phyloP scores from a whole-genome alignment of 2,797 vertebrate species.

The Gastrophryne carolinensis region DNA sequence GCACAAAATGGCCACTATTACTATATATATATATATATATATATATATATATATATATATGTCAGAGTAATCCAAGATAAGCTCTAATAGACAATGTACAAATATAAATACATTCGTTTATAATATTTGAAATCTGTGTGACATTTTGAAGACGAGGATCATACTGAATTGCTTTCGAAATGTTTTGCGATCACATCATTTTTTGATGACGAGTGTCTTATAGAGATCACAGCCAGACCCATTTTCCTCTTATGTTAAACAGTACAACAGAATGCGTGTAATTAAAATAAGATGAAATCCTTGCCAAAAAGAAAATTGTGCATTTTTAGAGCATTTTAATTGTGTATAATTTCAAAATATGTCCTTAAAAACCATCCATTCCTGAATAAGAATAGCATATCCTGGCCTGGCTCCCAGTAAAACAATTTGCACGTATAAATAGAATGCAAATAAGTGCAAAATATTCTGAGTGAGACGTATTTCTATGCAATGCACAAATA shows the following conservation, averaged over 20 bases:
- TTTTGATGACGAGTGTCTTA: not conserved
- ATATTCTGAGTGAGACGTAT: not conserved
- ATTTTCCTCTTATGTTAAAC: not conserved
- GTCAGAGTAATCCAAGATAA: too few relatives aligned
- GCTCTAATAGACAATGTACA: too few relatives aligned
- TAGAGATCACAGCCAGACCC: not conserved
- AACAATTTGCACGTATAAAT: constrained; percentile 12
- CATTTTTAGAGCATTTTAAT: not conserved
- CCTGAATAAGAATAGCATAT: not conserved
- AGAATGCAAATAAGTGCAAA: constrained; percentile 6
- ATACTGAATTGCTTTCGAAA: too few relatives aligned
- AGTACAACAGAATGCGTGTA: not conserved
- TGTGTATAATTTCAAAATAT: not conserved
- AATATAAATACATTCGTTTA: too few relatives aligned
- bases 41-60: too few relatives aligned
- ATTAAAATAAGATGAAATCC: not conserved
- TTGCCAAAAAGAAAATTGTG: not conserved
- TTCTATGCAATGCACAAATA: not conserved
- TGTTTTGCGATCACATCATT: too few relatives aligned
- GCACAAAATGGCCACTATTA: too few relatives aligned
- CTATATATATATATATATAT: too few relatives aligned
- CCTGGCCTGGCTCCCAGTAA: not conserved
- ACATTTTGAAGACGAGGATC: too few relatives aligned
- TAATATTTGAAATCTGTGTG: too few relatives aligned
- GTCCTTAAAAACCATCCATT: not conserved